Percentiles rank a stretch among this genome's conserved stretches.
These are phyloP conservation scores for Aspidiotus rigidus DNA, from an alignment of 2,888 invertebrate species.

Conservation along the genomic window DNA sequence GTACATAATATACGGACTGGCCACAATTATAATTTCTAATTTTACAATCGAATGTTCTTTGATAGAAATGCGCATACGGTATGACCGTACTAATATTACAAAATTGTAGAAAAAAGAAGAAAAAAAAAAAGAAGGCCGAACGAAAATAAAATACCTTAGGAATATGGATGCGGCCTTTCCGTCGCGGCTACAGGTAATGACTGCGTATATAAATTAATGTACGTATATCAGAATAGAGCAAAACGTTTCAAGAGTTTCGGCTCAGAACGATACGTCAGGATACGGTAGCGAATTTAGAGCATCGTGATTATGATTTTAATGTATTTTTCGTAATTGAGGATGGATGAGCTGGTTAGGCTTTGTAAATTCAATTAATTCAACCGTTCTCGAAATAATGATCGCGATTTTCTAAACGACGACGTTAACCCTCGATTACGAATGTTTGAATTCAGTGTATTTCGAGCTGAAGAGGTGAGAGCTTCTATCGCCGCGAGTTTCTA, in stretches of 20 bases:
- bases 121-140: not conserved
- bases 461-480: no score
- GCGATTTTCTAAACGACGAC: not conserved
- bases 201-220: conserved; percentile 12
- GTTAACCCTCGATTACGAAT: not conserved
- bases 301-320: conserved; percentile 14
- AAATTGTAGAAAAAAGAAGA: not conserved
- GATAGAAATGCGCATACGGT: not conserved
- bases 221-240: not conserved
- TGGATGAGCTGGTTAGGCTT: conserved; percentile 2
- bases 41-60: conserved; percentile 3
- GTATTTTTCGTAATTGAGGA: conserved; percentile 11
- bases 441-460: not conserved
- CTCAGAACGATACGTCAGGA: not conserved
- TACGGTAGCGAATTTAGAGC: conserved; percentile 14
- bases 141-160: not conserved
- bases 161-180: no score
- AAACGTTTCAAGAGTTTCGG: conserved; percentile 1
- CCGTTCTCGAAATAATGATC: not conserved
- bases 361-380: conserved; percentile 9
- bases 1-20: no score
- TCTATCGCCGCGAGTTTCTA: no score
- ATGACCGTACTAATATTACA: no score
- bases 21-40: not conserved
- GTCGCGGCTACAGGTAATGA: not conserved